Evolutionary conservation across 2,888 invertebrate species (phyloP).

Genomic region (Trichopria drosophilae): DNA sequence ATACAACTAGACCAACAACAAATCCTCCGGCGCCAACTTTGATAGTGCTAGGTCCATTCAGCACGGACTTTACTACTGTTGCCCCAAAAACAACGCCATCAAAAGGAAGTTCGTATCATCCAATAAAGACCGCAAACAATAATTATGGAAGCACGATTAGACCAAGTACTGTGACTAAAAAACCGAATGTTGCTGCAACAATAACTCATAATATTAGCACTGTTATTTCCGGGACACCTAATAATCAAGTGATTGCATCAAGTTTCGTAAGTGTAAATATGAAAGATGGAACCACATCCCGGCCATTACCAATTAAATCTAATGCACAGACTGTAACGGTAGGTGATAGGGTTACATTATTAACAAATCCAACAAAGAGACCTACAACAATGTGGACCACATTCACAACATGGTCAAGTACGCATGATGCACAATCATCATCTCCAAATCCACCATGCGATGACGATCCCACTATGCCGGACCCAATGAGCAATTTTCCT

Average conservation of each 20-base stretch:
- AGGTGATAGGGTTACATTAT: slow-evolving; percentile 13
- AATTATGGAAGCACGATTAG: no score
- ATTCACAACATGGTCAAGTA: slow-evolving; percentile 18
- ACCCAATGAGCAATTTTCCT: slow-evolving; percentile 79
- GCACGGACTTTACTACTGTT: slow-evolving; percentile 50
- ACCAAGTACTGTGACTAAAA: slow-evolving; percentile 42
- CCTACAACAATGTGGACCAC: no score
- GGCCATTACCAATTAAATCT: slow-evolving; percentile 29
- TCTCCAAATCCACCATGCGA: slow-evolving; percentile 55
- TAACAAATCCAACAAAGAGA: slow-evolving; percentile 1
- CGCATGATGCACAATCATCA: slow-evolving; percentile 8
- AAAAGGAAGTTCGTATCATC: slow-evolving; percentile 36
- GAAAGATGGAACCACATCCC: slow-evolving; percentile 48
- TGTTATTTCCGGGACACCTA: slow-evolving; percentile 47
- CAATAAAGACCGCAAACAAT: no score
- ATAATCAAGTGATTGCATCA: slow-evolving; percentile 52
- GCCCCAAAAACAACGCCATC: slow-evolving; percentile 50
- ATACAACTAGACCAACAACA: slow-evolving; percentile 51
- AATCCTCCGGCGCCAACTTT: slow-evolving; percentile 64
- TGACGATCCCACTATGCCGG: slow-evolving; percentile 66
- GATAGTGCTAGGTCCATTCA: slow-evolving; percentile 63
- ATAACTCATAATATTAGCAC: slow-evolving; percentile 56
- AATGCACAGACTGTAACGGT: slow-evolving; percentile 4
- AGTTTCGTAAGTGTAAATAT: slow-evolving; percentile 54
- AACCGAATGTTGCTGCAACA: slow-evolving; percentile 49